phyloP scores from a whole-genome alignment of 2,888 invertebrate genomes.

The Dynastes hyllus region DNA sequence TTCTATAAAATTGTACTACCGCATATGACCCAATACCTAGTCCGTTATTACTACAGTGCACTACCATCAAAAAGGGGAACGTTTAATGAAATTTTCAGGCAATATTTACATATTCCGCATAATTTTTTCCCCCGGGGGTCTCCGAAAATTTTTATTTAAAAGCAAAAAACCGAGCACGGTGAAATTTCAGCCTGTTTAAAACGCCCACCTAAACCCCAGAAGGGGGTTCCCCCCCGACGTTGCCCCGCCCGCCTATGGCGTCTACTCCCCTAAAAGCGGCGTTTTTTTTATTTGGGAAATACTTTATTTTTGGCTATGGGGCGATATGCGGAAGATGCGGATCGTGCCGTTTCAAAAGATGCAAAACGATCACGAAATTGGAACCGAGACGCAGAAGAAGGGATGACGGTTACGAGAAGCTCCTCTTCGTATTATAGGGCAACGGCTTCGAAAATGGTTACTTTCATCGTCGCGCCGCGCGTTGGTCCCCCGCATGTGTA shows the following conservation, averaged over 20 bases:
- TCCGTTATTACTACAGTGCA: not conserved
- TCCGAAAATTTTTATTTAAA: conserved; percentile 22
- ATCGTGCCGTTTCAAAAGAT: conserved; percentile 43
- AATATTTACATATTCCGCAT: conserved; percentile 19
- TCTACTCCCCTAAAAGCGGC: conserved; percentile 8
- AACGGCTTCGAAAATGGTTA: conserved; percentile 23
- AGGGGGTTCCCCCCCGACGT: not conserved
- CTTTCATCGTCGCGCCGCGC: conserved; percentile 10
- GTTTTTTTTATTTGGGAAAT: conserved; percentile 31
- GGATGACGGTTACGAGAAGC: conserved; percentile 7
- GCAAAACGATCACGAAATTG: conserved; percentile 22
- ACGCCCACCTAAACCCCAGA: not conserved
- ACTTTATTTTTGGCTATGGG: conserved; percentile 36
- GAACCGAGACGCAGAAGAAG: not conserved
- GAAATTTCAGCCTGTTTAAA: conserved; percentile 22
- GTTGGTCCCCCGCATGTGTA: not conserved
- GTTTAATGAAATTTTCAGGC: conserved; percentile 8
- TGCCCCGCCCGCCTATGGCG: not conserved
- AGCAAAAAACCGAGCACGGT: conserved; percentile 25
- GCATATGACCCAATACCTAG: not conserved
- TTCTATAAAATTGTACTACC: not conserved
- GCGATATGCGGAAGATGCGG: conserved; percentile 39
- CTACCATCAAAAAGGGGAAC: not conserved
- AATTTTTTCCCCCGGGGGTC: conserved; percentile 10
- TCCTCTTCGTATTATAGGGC: not conserved